A percentile compares a stretch with the other conserved stretches of the same genome.
phyloP scores from a whole-genome alignment of 2,888 invertebrate species.

The Thymelicus acteon region DNA sequence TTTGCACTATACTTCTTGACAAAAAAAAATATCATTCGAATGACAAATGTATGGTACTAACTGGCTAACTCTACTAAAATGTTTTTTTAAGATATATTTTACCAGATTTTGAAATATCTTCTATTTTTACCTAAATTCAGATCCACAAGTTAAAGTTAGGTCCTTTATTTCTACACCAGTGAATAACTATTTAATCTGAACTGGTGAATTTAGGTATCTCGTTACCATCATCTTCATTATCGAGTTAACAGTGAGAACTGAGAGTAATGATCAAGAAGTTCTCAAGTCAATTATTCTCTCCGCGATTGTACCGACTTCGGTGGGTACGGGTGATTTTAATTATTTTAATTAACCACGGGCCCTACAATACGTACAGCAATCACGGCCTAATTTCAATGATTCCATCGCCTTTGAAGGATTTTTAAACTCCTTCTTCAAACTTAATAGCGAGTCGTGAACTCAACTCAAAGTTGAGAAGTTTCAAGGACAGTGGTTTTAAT shows the following conservation, averaged over 20 bases:
- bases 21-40: too few species aligned
- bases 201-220: too few species aligned
- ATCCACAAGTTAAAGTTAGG: too few species aligned
- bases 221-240: too few species aligned
- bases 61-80: too few species aligned
- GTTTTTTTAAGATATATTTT: too few species aligned
- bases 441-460: conserved; percentile 2
- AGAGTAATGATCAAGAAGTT: conserved; percentile 45
- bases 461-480: neutral
- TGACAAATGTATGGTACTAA: too few species aligned
- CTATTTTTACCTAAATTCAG: too few species aligned
- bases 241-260: conserved; percentile 23
- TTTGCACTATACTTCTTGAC: too few species aligned
- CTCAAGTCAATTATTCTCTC: conserved; percentile 54
- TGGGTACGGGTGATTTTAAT: conserved; percentile 26
- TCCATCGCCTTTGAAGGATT: neutral
- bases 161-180: too few species aligned
- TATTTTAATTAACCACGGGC: conserved; percentile 47
- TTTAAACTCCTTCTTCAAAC: neutral
- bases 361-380: conserved; percentile 42
- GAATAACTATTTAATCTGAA: too few species aligned
- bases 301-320: conserved; percentile 41
- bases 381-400: conserved; percentile 20
- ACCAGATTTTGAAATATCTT: too few species aligned
- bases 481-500: neutral